These are phyloP conservation scores for Diarsia brunnea DNA, from an alignment of 2,888 invertebrate species.

Conservation along the genomic window DNA sequence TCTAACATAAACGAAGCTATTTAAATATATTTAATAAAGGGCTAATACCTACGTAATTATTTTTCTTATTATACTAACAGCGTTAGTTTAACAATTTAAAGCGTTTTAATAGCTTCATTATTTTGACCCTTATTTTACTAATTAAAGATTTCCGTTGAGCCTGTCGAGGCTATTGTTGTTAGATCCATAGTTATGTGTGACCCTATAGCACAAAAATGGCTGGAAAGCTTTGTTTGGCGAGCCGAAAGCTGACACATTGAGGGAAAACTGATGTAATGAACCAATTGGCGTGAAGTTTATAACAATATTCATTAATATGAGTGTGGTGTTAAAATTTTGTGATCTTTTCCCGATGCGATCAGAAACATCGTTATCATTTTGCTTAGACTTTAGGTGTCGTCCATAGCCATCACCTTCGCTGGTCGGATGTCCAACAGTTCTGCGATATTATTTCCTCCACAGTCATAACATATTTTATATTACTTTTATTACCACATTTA, in stretches of 20 bases:
- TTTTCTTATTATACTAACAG: constrained; percentile 78
- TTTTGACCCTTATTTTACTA: constrained; percentile 58
- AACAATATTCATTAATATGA: constrained; percentile 64
- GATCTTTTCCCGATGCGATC: constrained; percentile 82
- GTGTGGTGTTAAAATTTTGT: constrained; percentile 45
- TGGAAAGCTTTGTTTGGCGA: constrained; percentile 78
- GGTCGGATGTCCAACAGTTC: constrained; percentile 69
- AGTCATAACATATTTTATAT: constrained; percentile 12
- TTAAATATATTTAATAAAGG: constrained; percentile 50
- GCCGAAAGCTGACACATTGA: constrained; percentile 78
- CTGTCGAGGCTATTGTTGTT: constrained; percentile 73
- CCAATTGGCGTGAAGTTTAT: constrained; percentile 68
- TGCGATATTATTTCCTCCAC: constrained; percentile 52
- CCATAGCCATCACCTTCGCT: constrained; percentile 82
- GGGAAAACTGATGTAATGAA: constrained; percentile 73
- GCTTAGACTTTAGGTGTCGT: constrained; percentile 87
- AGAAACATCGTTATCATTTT: constrained; percentile 71
- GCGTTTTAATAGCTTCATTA: constrained; percentile 72
- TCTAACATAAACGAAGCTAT: constrained; percentile 61
- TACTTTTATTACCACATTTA: constrained; percentile 15
- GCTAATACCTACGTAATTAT: constrained; percentile 46
- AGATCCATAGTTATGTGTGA: constrained; percentile 67
- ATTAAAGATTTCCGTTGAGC: constrained; percentile 66
- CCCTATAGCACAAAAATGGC: constrained; percentile 66
- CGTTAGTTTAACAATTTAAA: constrained; percentile 77